Percentiles rank a stretch among this genome's conserved stretches.
These are phyloP conservation scores for Diglossa cyanea DNA, from an alignment of 2,797 vertebrate species.

Conservation along the genomic window DNA sequence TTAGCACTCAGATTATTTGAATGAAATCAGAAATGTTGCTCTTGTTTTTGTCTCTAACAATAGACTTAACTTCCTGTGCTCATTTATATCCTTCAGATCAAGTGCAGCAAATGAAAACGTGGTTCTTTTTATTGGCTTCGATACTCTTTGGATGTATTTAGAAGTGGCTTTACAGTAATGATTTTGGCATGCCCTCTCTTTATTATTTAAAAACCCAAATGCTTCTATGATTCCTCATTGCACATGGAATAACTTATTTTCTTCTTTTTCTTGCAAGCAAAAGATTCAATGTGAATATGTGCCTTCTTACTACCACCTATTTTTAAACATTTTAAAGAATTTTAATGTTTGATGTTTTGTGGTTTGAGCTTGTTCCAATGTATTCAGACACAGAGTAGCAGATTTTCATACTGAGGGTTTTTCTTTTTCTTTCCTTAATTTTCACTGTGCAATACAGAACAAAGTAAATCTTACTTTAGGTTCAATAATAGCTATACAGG, in stretches of 20 bases:
- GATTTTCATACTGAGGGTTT: not conserved
- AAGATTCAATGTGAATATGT: not conserved
- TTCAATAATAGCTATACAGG: not conserved
- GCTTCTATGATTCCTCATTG: not conserved
- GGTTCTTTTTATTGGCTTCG: not conserved
- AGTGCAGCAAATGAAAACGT: not conserved
- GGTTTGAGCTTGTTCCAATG: not conserved
- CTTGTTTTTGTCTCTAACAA: not conserved
- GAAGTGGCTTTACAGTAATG: not conserved
- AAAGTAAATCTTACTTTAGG: not conserved
- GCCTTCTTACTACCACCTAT: not conserved
- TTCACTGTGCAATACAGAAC: not conserved
- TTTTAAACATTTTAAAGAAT: not conserved
- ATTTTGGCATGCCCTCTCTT: not conserved
- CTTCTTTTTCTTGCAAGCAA: not conserved
- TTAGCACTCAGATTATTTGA: not conserved
- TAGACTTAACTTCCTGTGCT: not conserved
- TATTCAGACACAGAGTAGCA: not conserved
- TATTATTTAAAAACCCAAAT: not conserved
- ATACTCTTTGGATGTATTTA: not conserved
- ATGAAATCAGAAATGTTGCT: not conserved
- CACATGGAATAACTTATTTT: not conserved
- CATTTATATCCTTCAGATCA: not conserved
- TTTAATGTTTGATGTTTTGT: not conserved
- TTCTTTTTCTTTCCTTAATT: not conserved